Evolutionary conservation across 2,113 vertebrate genomes (phyloP).

Genomic region (Danionella cerebrum): DNA sequence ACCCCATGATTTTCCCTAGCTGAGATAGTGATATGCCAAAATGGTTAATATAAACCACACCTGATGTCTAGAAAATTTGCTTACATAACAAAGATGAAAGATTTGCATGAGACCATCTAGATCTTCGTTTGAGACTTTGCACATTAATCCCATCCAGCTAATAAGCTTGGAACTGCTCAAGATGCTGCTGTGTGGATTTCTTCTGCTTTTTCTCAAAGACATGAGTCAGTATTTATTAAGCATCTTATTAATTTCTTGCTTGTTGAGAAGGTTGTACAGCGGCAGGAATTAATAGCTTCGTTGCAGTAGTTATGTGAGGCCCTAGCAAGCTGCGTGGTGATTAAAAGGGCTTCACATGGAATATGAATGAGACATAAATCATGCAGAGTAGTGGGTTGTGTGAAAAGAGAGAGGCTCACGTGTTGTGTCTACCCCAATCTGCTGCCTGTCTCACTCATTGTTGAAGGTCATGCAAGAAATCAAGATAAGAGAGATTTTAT

Average conservation of each 20-base stretch:
- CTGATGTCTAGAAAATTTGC: too few species aligned
- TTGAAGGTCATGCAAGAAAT: conserved; percentile 1
- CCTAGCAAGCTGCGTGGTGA: conserved; percentile 21
- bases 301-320: conserved; percentile 21
- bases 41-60: too few species aligned
- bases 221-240: conserved; percentile 25
- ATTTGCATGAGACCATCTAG: neutral
- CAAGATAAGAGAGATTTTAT: too few species aligned
- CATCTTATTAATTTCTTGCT: conserved; percentile 32
- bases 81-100: too few species aligned
- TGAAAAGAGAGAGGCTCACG: neutral
- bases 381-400: neutral
- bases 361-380: conserved; percentile 36
- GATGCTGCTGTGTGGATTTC: neutral
- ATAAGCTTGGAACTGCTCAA: neutral
- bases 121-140: neutral
- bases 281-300: conserved; percentile 30
- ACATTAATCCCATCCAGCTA: neutral
- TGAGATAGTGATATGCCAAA: too few species aligned
- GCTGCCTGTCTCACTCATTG: neutral
- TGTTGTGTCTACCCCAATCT: neutral
- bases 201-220: neutral
- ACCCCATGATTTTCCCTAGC: too few species aligned
- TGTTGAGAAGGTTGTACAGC: neutral
- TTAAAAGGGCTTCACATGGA: conserved; percentile 29